phyloP scores from a whole-genome alignment of 2,797 vertebrate species.

The Periparus ater region DNA sequence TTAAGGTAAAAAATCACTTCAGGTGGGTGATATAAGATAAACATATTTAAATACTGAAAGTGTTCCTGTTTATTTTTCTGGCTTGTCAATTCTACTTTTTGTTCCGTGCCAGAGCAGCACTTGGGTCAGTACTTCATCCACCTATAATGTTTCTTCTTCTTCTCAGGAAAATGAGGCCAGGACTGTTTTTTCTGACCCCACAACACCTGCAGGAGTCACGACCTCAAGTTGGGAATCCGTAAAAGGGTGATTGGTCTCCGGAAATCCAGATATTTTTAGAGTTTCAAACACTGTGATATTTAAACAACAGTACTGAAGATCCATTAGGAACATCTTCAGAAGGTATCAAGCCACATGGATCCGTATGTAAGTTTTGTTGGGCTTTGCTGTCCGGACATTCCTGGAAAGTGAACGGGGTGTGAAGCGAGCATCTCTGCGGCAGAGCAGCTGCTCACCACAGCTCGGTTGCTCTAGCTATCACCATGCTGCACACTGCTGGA shows the following conservation, averaged over 20 bases:
- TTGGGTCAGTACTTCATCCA: background rate
- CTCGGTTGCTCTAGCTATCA: background rate
- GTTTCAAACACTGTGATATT: background rate
- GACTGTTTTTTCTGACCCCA: background rate
- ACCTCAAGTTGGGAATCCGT: background rate
- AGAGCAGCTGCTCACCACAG: background rate
- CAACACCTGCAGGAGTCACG: background rate
- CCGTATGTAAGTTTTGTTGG: accelerated
- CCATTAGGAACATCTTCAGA: background rate
- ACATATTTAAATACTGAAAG: background rate
- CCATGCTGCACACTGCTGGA: background rate
- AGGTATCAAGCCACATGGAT: background rate
- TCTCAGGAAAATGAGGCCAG: background rate
- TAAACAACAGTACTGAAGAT: background rate
- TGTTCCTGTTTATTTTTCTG: background rate
- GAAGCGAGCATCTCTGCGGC: background rate
- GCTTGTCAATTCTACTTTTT: background rate
- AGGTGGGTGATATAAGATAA: background rate
- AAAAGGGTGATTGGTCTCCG: background rate
- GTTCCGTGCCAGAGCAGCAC: background rate
- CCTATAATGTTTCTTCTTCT: background rate
- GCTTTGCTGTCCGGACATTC: background rate
- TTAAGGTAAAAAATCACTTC: background rate
- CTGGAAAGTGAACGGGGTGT: background rate
- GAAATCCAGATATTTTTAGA: background rate